Percentiles rank a stretch among this genome's conserved stretches.
phyloP scores from a whole-genome alignment of 2,797 vertebrate genomes.

The Enteromius unitaeniatus region DNA sequence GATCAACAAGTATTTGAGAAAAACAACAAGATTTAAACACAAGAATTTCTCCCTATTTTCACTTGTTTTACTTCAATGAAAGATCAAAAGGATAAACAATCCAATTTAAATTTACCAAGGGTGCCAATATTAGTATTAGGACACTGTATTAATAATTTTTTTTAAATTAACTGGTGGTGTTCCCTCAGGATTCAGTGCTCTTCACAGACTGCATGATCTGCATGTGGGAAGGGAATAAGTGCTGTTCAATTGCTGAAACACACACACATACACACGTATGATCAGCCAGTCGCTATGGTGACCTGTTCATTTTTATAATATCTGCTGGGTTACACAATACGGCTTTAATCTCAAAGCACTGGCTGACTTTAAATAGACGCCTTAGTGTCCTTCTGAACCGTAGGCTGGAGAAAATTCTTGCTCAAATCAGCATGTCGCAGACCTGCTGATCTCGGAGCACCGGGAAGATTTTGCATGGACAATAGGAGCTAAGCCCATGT shows the following conservation, averaged over 20 bases:
- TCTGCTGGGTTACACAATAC: slow-evolving; percentile 50
- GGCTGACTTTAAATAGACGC: slow-evolving; percentile 32
- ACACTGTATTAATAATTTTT: too few relatives aligned
- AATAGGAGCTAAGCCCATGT: slow-evolving; percentile 73
- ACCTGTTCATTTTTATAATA: slow-evolving; percentile 66
- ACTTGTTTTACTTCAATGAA: too few relatives aligned
- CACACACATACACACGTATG: not conserved
- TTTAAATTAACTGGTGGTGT: not conserved
- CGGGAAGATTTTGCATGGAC: slow-evolving; percentile 74
- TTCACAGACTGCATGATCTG: not conserved
- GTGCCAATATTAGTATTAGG: too few relatives aligned
- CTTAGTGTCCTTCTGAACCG: slow-evolving; percentile 41
- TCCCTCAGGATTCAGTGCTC: not conserved
- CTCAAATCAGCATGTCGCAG: slow-evolving; percentile 71
- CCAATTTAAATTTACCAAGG: too few relatives aligned
- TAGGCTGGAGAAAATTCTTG: slow-evolving; percentile 72
- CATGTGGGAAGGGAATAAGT: slow-evolving; percentile 24
- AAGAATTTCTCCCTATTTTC: too few relatives aligned
- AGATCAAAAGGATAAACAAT: too few relatives aligned
- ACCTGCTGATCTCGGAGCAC: slow-evolving; percentile 61
- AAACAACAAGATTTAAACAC: too few relatives aligned
- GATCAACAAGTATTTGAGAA: too few relatives aligned
- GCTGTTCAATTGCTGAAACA: slow-evolving; percentile 41
- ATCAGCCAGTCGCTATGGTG: slow-evolving; percentile 59
- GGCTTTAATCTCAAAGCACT: slow-evolving; percentile 39